Evolutionary conservation across 2,797 vertebrate genomes (phyloP), one percentile per base, ranked within the genome.

Genomic region (Hypotaenidia philippensis): DNA sequence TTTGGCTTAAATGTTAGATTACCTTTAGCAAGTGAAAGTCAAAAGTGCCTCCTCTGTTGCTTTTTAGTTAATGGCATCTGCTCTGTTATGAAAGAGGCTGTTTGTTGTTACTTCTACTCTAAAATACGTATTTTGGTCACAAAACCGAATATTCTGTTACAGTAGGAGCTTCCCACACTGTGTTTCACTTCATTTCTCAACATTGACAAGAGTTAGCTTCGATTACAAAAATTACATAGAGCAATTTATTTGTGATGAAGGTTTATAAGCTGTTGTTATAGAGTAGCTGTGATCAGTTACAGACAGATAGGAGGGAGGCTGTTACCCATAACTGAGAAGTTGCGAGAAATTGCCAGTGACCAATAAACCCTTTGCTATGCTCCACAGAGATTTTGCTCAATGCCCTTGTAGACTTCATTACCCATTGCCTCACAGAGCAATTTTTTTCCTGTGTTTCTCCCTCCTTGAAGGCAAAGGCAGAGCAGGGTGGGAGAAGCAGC

Each of bases 1-100:
- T 95, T 91, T 80, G 44, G 7, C 61, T 97, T 80, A 95, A 96
- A 89, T 50, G 50, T 83, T 92, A 65, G 31, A 75, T 44, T 86
- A 45, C 59, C 63, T 74, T 83, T 83, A 92, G 52, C 61, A 90
- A 96, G 25, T 2, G 4, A 65, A 87, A 94, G 57, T n/a, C 72
- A 81, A 79, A 95, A 96, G 72, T 77, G 77, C 38, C 82, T 91
- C 89, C 44, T 92, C 4, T 70, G 50, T 63, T 60, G 66, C 36
- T 94, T 94, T 90, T 90, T 85, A 32, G 29, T 75, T 93, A 89
- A 89, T 89, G 25, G 68, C 36, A 65, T 53, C 41, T 78, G 26
- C 69, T 71, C 61, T 87, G 78, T 64, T 91, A 55, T 63, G 27
- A 31, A 20, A 29, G 9, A 22, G 31, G 19, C 4, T 78, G 5